phyloP scores from a whole-genome alignment of 92 coral and sea anemone genomes.

The Palythoa caribaeorum region DNA sequence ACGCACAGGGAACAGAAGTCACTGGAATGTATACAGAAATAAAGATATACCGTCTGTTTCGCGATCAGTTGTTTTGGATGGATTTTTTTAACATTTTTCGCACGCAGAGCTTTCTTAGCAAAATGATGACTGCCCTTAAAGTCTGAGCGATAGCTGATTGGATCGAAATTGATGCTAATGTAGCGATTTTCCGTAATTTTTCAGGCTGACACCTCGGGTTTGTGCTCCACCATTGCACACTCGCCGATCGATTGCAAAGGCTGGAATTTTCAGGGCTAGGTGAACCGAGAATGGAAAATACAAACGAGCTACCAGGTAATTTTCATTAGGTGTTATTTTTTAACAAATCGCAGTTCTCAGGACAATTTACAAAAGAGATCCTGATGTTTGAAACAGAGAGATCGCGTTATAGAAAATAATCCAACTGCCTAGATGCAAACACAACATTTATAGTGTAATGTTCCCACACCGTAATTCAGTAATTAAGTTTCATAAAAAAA shows the following conservation, averaged over 20 bases:
- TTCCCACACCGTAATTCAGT: constrained; percentile 40
- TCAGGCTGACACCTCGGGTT: constrained; percentile 39
- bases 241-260: constrained; percentile 33
- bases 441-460: constrained; percentile 27
- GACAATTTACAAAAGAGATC: not conserved
- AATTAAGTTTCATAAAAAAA: constrained; percentile 38
- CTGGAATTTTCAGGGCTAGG: constrained; percentile 50
- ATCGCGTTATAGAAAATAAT: not conserved
- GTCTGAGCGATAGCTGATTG: constrained; percentile 18
- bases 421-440: constrained; percentile 10
- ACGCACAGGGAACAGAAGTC: constrained; percentile 11
- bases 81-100: constrained; percentile 12
- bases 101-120: not conserved
- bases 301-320: constrained; percentile 45
- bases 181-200: constrained; percentile 10
- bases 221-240: constrained; percentile 39
- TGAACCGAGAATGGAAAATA: constrained; percentile 50
- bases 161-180: constrained; percentile 28
- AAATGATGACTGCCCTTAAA: constrained; percentile 35
- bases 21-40: constrained; percentile 50
- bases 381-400: constrained; percentile 23
- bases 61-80: constrained; percentile 31
- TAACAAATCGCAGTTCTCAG: not conserved
- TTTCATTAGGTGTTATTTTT: not conserved
- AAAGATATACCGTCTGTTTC: constrained; percentile 41